A percentile compares a stretch with the other conserved stretches of the same genome.
phyloP scores from a whole-genome alignment of 2,797 vertebrate genomes.

The Echeneis naucrates region DNA sequence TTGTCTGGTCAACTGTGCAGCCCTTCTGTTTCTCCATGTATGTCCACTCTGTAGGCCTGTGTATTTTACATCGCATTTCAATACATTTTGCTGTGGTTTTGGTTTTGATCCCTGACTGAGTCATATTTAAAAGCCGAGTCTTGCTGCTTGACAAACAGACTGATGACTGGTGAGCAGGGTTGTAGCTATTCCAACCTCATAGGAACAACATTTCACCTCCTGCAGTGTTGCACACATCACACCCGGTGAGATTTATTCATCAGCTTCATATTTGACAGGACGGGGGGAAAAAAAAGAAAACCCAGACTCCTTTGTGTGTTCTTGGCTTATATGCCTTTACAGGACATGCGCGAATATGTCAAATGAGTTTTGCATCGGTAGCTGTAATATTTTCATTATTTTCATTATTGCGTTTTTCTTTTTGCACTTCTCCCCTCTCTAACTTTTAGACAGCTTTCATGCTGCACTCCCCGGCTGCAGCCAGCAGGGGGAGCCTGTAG shows the following conservation, averaged over 20 bases:
- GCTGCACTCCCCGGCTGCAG: neutral
- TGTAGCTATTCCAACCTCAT: neutral
- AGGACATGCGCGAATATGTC: neutral
- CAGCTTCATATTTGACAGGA: neutral
- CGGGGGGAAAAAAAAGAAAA: neutral
- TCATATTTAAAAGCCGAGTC: slow-evolving; percentile 10
- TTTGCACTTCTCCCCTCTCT: neutral
- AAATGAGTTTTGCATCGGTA: neutral
- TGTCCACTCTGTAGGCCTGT: slow-evolving; percentile 25
- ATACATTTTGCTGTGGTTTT: slow-evolving; percentile 4
- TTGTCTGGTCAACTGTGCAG: slow-evolving; percentile 36
- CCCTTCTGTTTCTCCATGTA: slow-evolving; percentile 31
- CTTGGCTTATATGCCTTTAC: too few species aligned
- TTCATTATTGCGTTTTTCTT: neutral
- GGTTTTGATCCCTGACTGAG: slow-evolving; percentile 3
- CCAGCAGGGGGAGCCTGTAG: slow-evolving; percentile 81
- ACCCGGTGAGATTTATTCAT: neutral
- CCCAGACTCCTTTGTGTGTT: neutral
- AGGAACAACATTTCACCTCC: neutral
- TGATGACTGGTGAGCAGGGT: neutral
- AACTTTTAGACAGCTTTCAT: slow-evolving; percentile 7
- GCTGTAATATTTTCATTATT: neutral
- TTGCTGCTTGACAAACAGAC: neutral
- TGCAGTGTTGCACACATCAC: neutral
- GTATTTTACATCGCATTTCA: slow-evolving; percentile 13